Percentiles rank a stretch among this genome's conserved stretches.
Conservation (phyloP, 2,113 vertebrate species). For the Heloderma charlesbogerti region DNA sequence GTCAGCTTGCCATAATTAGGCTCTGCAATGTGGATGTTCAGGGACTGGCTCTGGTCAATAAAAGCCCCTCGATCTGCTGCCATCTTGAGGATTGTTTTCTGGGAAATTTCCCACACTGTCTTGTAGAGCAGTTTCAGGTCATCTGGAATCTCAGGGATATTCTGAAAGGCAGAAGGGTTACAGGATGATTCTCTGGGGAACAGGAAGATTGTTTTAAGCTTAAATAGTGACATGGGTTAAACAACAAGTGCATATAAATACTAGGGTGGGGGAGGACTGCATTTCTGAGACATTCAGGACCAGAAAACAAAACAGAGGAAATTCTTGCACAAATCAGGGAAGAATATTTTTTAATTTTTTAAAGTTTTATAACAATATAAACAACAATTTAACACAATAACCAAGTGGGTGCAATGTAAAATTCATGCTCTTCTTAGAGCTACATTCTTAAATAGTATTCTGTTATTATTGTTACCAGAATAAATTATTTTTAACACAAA, state of each 20-base stretch:
- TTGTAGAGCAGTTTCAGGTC: constrained; percentile 96
- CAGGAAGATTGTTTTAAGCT: neutral
- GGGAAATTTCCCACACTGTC: constrained; percentile 98
- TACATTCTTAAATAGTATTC: no score
- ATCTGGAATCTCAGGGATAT: constrained; percentile 85
- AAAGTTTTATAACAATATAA: neutral
- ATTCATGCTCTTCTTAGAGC: no score
- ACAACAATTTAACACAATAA: no score
- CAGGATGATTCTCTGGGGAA: neutral
- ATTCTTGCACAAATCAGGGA: neutral
- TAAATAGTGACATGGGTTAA: neutral
- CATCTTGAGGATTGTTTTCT: constrained; percentile 95
- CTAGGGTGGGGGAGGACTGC: neutral
- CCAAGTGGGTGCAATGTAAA: no score
- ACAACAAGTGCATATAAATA: no score
- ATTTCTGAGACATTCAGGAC: no score
- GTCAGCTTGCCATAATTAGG: constrained; percentile 97
- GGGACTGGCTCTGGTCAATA: constrained; percentile 98
- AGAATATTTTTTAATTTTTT: no score
- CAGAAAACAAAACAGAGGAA: neutral
- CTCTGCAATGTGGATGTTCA: constrained; percentile 97
- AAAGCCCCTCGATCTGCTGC: constrained; percentile 93
- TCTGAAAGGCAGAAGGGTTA: constrained; percentile 58
- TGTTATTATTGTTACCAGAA: no score
- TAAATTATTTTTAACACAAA: no score